Conservation (phyloP, 2,797 vertebrate genomes). For the Chromis chromis region DNA sequence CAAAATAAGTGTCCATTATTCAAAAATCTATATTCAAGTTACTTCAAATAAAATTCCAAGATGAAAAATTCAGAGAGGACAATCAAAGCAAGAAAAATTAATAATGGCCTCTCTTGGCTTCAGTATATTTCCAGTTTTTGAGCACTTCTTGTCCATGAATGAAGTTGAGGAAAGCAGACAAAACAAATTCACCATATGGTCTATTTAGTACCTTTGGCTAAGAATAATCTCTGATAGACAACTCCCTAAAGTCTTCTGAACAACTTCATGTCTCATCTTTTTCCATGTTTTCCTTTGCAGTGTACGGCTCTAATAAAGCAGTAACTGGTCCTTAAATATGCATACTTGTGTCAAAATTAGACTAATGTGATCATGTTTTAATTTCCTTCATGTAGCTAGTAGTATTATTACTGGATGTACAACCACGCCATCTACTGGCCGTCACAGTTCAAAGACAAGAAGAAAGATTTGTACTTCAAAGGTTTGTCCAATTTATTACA, state of each 20-base stretch:
- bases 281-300: too few relatives aligned
- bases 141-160: too few relatives aligned
- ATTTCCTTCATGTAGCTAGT: background rate
- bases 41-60: too few relatives aligned
- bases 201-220: background rate
- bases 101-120: too few relatives aligned
- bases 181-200: background rate
- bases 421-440: constrained; percentile 66
- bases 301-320: background rate
- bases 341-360: background rate
- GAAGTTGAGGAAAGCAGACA: too few relatives aligned
- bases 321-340: background rate
- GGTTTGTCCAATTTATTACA: constrained; percentile 87
- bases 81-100: too few relatives aligned
- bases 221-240: background rate
- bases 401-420: constrained; percentile 16
- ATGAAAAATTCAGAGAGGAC: too few relatives aligned
- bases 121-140: too few relatives aligned
- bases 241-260: background rate
- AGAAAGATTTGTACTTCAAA: constrained; percentile 59
- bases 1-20: too few relatives aligned
- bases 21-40: too few relatives aligned
- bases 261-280: background rate
- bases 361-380: background rate
- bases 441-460: background rate